A percentile compares a stretch with the other conserved stretches of the same genome.
Conservation (phyloP, 1,140 invertebrate species). For the Drosophila eugracilis region DNA sequence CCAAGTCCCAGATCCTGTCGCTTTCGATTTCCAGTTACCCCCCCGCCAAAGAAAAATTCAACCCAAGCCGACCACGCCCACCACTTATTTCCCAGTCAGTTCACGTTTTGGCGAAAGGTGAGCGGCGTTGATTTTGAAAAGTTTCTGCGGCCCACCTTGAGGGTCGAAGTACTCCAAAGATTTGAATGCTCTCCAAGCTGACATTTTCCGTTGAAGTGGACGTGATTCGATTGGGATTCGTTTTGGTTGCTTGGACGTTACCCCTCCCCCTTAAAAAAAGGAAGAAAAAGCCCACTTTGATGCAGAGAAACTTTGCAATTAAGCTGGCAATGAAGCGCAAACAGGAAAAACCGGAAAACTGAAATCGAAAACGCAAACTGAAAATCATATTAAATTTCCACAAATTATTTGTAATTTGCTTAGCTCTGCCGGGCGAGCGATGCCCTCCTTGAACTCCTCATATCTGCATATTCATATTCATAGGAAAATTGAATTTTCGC, state of each 20-base stretch:
- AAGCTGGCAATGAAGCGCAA: conserved; percentile 71
- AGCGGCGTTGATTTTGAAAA: conserved; percentile 74
- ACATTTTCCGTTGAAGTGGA: conserved; percentile 71
- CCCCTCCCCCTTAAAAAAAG: conserved; percentile 29
- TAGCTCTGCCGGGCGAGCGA: neutral
- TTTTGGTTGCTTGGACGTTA: conserved; percentile 63
- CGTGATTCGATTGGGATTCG: conserved; percentile 74
- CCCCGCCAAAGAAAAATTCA: too few relatives aligned
- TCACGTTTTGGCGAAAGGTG: conserved; percentile 66
- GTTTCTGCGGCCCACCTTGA: conserved; percentile 36
- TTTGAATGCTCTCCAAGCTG: conserved; percentile 74
- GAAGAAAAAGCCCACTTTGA: conserved; percentile 35
- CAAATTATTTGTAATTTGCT: conserved; percentile 74
- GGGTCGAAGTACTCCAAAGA: conserved; percentile 42
- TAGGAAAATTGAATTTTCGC: conserved; percentile 75
- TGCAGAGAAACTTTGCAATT: conserved; percentile 62
- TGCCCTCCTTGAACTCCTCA: conserved; percentile 2
- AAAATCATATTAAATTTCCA: conserved; percentile 75
- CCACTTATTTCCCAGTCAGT: conserved; percentile 51
- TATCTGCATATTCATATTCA: conserved; percentile 60
- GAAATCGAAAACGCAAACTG: conserved; percentile 32
- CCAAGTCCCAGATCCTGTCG: conserved; percentile 7
- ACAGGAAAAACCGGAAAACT: conserved; percentile 25
- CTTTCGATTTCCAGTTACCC: conserved; percentile 61
- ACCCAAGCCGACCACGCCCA: conserved; percentile 8